Base-by-base conservation (phyloP, 2,888 invertebrate genomes). In the Hyles lineata region DNA sequence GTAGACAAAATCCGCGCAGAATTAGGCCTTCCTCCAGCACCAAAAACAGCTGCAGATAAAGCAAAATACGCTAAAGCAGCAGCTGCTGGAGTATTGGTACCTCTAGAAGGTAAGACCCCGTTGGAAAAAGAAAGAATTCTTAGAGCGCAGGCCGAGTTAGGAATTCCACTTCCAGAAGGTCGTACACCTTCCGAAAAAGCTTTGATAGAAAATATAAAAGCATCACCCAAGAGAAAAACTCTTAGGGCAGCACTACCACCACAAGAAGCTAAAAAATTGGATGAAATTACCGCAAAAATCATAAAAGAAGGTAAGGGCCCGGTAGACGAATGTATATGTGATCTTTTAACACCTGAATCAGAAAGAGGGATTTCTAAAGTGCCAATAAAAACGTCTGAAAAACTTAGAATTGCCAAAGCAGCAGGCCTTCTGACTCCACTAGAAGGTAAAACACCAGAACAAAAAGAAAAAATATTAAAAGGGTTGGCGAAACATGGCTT, bases 301-400 rank as follows among this genome's bases (percentile, higher is more conserved):
- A 80, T 84, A 43, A 83, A 76, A 76, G 85, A 85, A 78, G 82
- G 82, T 2, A 82, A 82, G 76, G 86, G 85, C 0, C 84, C 85
- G 11, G 81, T 79, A 61, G 85, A 85, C 69, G 83, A 86, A 80
- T 86, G 86, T 72, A 85, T 86, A 70, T 82, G 83, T 75, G 76
- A 76, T 70, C 74, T 83, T 59, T 76, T 85, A 19, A 83, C 85
- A 15, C 83, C 83, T 1, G 82, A 82, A 75, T 74, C 75, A 19
- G 78, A 78, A 73, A 77, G 73, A 73, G 29, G 62, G 11, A 35
- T 29, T 3, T 19, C 59, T 21, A 74, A 69, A 76, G 70, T 50
- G n/a, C 21, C 32, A 43, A 29, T 52, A 19, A 74, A 76, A 4
- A 73, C 78, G 23, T 75, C 76, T n/a, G 78, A 77, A 72, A 80